Evolutionary conservation across 2,113 vertebrate species (phyloP).

Genomic region (Phylloscopus whistleri): DNA sequence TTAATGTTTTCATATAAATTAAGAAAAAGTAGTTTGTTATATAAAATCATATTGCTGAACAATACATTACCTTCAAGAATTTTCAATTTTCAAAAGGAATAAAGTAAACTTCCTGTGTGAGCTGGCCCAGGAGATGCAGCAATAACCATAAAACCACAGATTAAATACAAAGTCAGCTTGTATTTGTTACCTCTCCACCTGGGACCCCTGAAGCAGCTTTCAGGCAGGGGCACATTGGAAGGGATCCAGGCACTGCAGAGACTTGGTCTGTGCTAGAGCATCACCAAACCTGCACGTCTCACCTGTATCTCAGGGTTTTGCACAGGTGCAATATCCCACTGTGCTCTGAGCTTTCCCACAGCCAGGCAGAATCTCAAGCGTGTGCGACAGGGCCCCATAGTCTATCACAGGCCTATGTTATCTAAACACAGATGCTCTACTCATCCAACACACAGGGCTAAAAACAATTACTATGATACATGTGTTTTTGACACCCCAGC

Average conservation of each 20-base stretch:
- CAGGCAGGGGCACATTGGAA: background rate
- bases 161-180: background rate
- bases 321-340: background rate
- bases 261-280: background rate
- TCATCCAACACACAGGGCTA: background rate
- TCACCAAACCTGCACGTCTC: background rate
- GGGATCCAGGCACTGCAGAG: background rate
- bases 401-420: background rate
- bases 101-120: background rate
- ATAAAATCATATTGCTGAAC: background rate
- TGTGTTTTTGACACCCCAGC: background rate
- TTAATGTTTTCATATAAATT: background rate
- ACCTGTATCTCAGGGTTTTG: background rate
- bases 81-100: background rate
- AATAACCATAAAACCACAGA: background rate
- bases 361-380: background rate
- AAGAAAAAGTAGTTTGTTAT: background rate
- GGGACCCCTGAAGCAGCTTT: background rate
- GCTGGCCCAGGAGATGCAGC: background rate
- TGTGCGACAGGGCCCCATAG: background rate
- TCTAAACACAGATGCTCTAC: background rate
- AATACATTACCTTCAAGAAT: background rate
- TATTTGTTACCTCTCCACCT: rapidly evolving
- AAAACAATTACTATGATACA: background rate
- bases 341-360: background rate